phyloP scores from a whole-genome alignment of 2,797 vertebrate genomes.

The Manis javanica region DNA sequence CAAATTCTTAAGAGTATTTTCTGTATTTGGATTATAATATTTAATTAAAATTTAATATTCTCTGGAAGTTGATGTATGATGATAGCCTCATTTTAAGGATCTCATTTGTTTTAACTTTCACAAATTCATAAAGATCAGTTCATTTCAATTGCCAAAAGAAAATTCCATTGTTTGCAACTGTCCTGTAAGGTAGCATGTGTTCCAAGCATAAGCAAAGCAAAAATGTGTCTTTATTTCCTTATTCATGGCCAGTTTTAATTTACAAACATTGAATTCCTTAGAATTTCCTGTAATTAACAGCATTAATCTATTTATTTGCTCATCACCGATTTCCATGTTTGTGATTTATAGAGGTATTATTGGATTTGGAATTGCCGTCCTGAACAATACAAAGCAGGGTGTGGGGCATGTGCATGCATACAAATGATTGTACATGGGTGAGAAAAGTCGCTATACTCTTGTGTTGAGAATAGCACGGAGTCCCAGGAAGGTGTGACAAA shows the following conservation, averaged over 20 bases:
- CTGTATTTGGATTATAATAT: background rate
- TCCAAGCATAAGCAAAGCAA: background rate
- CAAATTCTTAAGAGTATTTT: slow-evolving; percentile 16
- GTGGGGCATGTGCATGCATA: background rate
- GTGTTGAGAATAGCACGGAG: background rate
- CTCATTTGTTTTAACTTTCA: background rate
- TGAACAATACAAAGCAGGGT: background rate
- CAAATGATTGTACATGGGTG: background rate
- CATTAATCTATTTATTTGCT: background rate
- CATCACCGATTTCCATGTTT: background rate
- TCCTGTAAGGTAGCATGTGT: background rate
- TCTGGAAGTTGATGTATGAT: background rate
- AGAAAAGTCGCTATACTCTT: background rate
- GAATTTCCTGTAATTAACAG: background rate
- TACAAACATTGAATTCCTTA: background rate
- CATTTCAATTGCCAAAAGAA: background rate
- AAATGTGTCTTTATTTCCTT: background rate
- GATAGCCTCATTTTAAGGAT: background rate
- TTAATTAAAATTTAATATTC: slow-evolving; percentile 35
- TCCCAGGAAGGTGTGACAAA: background rate
- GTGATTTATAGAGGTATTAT: background rate
- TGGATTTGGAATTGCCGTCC: background rate
- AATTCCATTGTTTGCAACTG: background rate
- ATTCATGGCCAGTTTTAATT: background rate
- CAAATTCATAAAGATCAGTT: background rate